phyloP scores from a whole-genome alignment of 2,797 vertebrate species.

The Yasuhikotakia modesta region DNA sequence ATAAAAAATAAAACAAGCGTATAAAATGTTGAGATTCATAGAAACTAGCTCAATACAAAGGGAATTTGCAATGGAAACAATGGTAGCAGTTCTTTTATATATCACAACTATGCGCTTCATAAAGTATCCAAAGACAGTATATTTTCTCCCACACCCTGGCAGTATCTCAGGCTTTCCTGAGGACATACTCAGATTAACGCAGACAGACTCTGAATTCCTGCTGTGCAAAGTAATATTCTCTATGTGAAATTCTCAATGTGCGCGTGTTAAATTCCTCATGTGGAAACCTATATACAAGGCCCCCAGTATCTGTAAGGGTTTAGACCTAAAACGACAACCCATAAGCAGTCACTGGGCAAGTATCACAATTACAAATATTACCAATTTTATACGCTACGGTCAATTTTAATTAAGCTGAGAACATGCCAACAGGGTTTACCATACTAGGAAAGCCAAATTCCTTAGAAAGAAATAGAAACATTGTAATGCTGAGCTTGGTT shows the following conservation, averaged over 20 bases:
- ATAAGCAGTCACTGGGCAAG: not conserved
- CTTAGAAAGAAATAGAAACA: not conserved
- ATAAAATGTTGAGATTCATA: not conserved
- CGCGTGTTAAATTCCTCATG: constrained; percentile 38
- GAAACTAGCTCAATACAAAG: not conserved
- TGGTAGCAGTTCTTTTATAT: not conserved
- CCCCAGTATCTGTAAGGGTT: not conserved
- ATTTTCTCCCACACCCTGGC: not conserved
- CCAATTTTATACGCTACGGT: not conserved
- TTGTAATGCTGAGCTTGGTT: constrained; percentile 13
- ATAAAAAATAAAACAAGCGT: too few species aligned
- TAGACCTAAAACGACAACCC: not conserved
- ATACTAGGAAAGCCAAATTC: not conserved
- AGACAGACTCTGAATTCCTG: constrained; percentile 12
- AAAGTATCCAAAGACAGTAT: not conserved
- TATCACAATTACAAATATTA: constrained; percentile 14
- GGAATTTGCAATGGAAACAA: too few species aligned
- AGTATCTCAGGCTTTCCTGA: not conserved
- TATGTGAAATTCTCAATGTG: not conserved
- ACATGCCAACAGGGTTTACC: constrained; percentile 7
- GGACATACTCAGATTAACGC: constrained; percentile 30
- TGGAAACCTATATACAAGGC: constrained; percentile 23
- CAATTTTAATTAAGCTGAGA: constrained; percentile 25
- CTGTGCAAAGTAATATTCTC: constrained; percentile 44
- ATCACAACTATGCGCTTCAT: not conserved